Percentiles rank a stretch among this genome's conserved stretches.
Conservation (phyloP, 2,797 vertebrate species). For the Acanthiza pusilla region DNA sequence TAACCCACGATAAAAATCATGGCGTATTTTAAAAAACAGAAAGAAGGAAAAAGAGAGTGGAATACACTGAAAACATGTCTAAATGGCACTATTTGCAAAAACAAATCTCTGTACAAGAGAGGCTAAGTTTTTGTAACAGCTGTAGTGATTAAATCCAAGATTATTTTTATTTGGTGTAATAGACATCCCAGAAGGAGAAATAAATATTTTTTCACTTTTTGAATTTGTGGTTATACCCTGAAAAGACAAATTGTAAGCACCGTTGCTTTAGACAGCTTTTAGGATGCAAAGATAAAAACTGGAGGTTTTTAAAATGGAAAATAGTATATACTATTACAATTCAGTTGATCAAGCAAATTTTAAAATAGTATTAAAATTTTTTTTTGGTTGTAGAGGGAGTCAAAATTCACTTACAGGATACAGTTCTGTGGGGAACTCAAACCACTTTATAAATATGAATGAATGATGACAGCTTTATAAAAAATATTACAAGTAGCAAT, state of each 20-base stretch:
- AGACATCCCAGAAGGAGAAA: conserved; percentile 4
- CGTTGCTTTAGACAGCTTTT: conserved; percentile 2
- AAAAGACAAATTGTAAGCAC: not conserved
- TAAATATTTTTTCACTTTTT: not conserved
- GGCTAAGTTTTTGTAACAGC: not conserved
- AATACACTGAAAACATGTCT: not conserved
- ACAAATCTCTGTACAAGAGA: conserved; percentile 9
- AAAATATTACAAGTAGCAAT: not conserved
- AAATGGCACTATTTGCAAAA: not conserved
- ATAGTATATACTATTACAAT: not conserved
- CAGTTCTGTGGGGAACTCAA: not conserved
- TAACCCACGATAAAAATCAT: conserved; percentile 52
- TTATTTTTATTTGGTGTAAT: not conserved
- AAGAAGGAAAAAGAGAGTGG: not conserved
- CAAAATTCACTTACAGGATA: not conserved
- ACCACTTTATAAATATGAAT: not conserved
- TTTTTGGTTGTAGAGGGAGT: not conserved
- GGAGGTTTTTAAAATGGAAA: not conserved
- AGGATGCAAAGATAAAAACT: not conserved
- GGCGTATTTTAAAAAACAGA: conserved; percentile 51
- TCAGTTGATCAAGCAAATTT: not conserved
- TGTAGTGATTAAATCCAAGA: conserved; percentile 6
- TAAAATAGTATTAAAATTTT: not conserved
- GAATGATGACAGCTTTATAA: not conserved
- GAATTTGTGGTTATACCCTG: not conserved